Base-by-base conservation (phyloP, 2,113 vertebrate species). In the Regulus satrapa region DNA sequence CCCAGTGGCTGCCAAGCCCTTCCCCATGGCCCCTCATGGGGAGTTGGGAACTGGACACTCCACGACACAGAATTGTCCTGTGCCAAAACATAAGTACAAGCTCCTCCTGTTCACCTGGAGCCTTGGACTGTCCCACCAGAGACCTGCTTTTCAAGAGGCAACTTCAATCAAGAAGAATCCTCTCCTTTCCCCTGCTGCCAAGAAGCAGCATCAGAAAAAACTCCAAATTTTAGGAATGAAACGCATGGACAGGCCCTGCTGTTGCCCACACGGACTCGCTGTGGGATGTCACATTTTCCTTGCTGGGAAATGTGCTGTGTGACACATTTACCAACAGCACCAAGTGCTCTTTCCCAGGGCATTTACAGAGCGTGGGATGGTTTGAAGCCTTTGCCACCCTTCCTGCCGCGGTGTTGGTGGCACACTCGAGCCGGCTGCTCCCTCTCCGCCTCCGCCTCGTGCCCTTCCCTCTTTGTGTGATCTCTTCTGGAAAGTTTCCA, bases 401-500 rank as follows among this genome's bases (percentile, higher is more conserved):
- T 1, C 9, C 48, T 5, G 26, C 58, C 40, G 78, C 8, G 20
- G 5, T 24, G 18, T 0, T 63, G 66, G 9, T 28, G 55, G 88
- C 92, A 91, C 92, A 62, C 46, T 76, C 54, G 13, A 59, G 85
- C 74, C 93, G 85, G 85, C 66, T 90, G 97, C 58, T 77, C 86
- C 68, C 68, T 29, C 95, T 85, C 87, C 78, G 89, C 88, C 94
- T 25, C 55, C 14, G 5, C 71, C 75, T 46, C 1, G 10, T 46
- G 62, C 45, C 52, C 63, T 77, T 77, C 56, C 77, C 90, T 93
- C 89, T 88, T 34, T 58, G 62, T 49, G 90, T 79, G 93, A 77
- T 86, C 69, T 66, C 78, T 75, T 76, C 61, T 95, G 97, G 96
- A 95, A 93, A 67, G 72, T 34, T 77, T 41, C 82, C 40, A 41